Percentiles rank a stretch among this genome's conserved stretches.
Conservation (phyloP, 2,888 invertebrate species). For the Melinaea marsaeus region DNA sequence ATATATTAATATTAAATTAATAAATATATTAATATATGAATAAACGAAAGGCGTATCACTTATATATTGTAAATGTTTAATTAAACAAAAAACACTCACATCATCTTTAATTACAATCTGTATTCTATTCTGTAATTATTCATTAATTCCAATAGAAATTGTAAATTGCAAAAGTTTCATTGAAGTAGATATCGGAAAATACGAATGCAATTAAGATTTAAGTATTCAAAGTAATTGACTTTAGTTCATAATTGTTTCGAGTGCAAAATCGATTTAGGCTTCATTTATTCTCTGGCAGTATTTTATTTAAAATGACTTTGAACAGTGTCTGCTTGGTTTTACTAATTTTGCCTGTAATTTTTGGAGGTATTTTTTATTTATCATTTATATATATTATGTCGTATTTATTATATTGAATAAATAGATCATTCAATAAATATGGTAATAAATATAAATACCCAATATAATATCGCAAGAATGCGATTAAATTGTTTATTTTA, state of each 20-base stretch:
- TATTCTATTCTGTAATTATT: slow-evolving; percentile 3
- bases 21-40: too few relatives aligned
- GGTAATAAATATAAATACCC: neutral
- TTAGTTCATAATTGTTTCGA: slow-evolving; percentile 9
- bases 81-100: too few relatives aligned
- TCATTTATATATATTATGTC: neutral
- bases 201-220: slow-evolving; percentile 19
- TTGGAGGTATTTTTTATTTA: slow-evolving; percentile 11
- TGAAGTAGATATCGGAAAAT: slow-evolving; percentile 12
- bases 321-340: neutral
- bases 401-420: too few relatives aligned
- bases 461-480: neutral
- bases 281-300: neutral
- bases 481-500: too few relatives aligned
- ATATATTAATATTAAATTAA: too few relatives aligned
- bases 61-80: too few relatives aligned
- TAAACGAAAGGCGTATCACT: too few relatives aligned
- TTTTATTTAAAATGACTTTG: slow-evolving; percentile 9
- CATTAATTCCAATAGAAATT: neutral
- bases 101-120: too few relatives aligned
- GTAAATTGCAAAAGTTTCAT: slow-evolving; percentile 2
- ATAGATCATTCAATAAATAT: too few relatives aligned
- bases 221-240: slow-evolving; percentile 22
- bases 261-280: slow-evolving; percentile 25
- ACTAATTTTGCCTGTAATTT: neutral